phyloP scores from a whole-genome alignment of 2,797 vertebrate species.

The Calcarius lapponicus region DNA sequence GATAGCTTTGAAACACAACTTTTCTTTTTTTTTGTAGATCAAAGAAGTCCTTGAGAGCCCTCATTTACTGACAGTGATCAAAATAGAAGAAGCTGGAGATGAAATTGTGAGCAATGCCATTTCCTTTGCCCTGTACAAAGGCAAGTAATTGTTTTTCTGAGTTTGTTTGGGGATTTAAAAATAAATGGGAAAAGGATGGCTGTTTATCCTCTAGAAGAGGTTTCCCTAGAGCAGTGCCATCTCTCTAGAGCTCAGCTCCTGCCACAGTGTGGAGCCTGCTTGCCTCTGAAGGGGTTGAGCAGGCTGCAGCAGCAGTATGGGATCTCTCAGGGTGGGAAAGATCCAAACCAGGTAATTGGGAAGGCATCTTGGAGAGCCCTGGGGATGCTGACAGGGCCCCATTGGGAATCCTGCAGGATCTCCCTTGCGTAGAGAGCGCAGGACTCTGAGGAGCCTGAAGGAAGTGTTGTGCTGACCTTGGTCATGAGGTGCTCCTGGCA shows the following conservation, averaged over 20 bases:
- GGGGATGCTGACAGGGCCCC: not conserved
- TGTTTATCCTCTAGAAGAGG: not conserved
- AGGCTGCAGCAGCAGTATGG: not conserved
- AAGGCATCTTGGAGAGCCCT: not conserved
- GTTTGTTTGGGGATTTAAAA: not conserved
- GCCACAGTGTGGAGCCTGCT: not conserved
- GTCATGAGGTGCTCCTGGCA: not conserved
- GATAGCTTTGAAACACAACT: not conserved
- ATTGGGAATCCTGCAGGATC: not conserved
- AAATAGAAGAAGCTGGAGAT: conserved; percentile 82
- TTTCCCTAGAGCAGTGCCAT: not conserved
- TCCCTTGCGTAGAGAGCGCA: not conserved
- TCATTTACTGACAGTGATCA: conserved; percentile 81
- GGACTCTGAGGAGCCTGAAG: not conserved
- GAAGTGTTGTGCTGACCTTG: not conserved
- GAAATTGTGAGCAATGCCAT: conserved; percentile 83
- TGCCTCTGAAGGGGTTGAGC: not conserved
- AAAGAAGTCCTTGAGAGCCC: conserved; percentile 81
- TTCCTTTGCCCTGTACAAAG: conserved; percentile 81
- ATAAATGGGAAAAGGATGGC: not conserved
- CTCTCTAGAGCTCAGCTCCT: not conserved
- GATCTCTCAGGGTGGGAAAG: not conserved
- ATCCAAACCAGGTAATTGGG: not conserved
- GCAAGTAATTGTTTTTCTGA: conserved; percentile 47
- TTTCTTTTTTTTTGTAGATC: conserved; percentile 60